Evolutionary conservation across 2,888 invertebrate species (phyloP).

Genomic region (Acanthosepion esculentum): DNA sequence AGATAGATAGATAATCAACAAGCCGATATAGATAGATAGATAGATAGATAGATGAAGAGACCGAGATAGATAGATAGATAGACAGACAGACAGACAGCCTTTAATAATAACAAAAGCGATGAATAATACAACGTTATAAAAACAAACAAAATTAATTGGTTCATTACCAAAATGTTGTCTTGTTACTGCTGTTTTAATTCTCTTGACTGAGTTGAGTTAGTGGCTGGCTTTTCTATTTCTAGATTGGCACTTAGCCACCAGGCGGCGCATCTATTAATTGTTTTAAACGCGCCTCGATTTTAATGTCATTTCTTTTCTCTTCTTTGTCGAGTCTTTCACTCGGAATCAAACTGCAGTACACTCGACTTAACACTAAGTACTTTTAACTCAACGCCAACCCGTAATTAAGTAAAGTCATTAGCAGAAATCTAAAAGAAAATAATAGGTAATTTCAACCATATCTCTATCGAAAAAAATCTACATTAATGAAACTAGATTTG

Average conservation of each 20-base stretch:
- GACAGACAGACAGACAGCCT: neutral
- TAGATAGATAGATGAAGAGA: too few species aligned
- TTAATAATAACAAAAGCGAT: neutral
- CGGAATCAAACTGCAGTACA: neutral
- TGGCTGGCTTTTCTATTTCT: neutral
- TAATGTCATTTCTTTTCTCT: neutral
- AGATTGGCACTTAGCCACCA: constrained; percentile 4
- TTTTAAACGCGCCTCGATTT: neutral
- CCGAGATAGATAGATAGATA: too few species aligned
- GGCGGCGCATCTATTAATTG: neutral
- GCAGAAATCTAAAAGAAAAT: too few species aligned
- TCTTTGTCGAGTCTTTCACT: neutral
- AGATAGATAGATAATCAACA: too few species aligned
- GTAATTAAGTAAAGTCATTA: too few species aligned
- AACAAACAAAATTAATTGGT: neutral
- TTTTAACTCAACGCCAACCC: neutral
- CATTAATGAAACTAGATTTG: too few species aligned
- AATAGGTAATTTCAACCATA: too few species aligned
- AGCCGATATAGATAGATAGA: too few species aligned
- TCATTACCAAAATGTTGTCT: neutral
- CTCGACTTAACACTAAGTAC: neutral
- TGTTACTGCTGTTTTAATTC: neutral
- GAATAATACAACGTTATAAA: neutral
- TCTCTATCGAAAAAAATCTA: too few species aligned
- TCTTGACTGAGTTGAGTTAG: neutral